phyloP scores from a whole-genome alignment of 2,797 vertebrate species.

The Macroramphosus scolopax region DNA sequence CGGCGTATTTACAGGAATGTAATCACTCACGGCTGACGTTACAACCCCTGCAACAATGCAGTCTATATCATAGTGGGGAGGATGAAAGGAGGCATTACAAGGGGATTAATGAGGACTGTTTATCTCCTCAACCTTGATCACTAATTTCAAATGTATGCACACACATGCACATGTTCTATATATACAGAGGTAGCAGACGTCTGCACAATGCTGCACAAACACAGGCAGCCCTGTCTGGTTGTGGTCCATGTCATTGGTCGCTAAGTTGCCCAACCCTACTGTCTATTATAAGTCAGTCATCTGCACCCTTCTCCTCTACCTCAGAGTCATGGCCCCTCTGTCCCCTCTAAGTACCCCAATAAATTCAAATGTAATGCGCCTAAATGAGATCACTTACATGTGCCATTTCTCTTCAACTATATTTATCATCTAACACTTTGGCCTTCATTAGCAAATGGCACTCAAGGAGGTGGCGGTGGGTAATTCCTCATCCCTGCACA shows the following conservation, averaged over 20 bases:
- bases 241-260: background rate
- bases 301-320: conserved; percentile 64
- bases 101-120: background rate
- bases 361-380: conserved; percentile 82
- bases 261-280: conserved; percentile 25
- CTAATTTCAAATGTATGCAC: background rate
- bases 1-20: conserved; percentile 11
- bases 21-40: conserved; percentile 9
- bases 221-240: conserved; percentile 16
- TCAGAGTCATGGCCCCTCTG: conserved; percentile 75
- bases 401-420: conserved; percentile 80
- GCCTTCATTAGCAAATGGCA: conserved; percentile 85
- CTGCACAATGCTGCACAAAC: conserved; percentile 2
- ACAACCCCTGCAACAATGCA: conserved; percentile 1
- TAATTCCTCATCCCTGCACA: conserved; percentile 67
- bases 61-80: background rate
- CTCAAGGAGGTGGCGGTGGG: conserved; percentile 65
- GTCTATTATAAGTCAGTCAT: conserved; percentile 68
- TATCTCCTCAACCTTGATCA: conserved; percentile 10
- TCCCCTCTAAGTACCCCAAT: conserved; percentile 81
- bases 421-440: conserved; percentile 84
- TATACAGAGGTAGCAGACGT: background rate
- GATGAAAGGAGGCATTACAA: conserved; percentile 15
- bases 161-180: background rate
- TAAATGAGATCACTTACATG: conserved; percentile 85